A percentile compares a stretch with the other conserved stretches of the same genome.
These are phyloP conservation scores for Callinectes sapidus DNA, from an alignment of 2,888 invertebrate species.

Conservation along the genomic window DNA sequence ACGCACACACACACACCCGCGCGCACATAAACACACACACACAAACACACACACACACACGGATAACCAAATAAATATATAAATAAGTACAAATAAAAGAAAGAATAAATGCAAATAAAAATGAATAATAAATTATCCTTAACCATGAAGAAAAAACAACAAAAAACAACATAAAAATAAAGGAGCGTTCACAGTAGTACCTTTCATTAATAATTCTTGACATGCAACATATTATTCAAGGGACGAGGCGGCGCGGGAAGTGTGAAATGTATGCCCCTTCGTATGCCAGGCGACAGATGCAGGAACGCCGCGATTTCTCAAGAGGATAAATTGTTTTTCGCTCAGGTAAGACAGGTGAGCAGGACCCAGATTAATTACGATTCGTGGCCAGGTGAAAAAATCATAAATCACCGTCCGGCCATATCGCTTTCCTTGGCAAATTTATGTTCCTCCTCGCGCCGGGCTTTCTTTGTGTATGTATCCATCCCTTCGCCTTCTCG, in stretches of 20 bases:
- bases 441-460: neutral
- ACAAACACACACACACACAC: no score
- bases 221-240: neutral
- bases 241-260: neutral
- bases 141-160: neutral
- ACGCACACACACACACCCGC: no score
- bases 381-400: neutral
- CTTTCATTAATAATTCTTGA: neutral
- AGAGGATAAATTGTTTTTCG: neutral
- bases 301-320: neutral
- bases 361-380: constrained; percentile 12
- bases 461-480: neutral
- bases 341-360: constrained; percentile 12
- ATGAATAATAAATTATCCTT: no score
- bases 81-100: no score
- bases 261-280: neutral
- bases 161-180: neutral
- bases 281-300: neutral
- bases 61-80: no score
- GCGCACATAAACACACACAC: no score
- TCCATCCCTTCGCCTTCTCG: neutral
- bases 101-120: neutral
- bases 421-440: neutral
- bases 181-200: neutral
- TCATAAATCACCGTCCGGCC: neutral